A percentile compares a stretch with the other conserved stretches of the same genome.
phyloP scores from a whole-genome alignment of 1,140 invertebrate genomes.

The Rhynchophorus ferrugineus region DNA sequence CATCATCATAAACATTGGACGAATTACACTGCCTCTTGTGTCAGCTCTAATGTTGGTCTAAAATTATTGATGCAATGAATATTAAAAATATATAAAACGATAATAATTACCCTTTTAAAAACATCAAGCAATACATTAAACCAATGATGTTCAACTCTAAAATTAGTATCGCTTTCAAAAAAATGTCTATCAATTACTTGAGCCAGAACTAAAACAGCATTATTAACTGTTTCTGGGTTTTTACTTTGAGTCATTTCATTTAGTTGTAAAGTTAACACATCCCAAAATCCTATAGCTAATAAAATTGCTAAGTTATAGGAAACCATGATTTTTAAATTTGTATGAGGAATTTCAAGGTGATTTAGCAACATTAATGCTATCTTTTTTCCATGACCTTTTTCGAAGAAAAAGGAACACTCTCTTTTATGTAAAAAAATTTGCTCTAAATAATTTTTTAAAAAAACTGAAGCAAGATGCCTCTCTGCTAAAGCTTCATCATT shows the following conservation, averaged over 20 bases:
- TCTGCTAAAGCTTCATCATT: slow-evolving; percentile 5
- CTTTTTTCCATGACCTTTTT: slow-evolving; percentile 6
- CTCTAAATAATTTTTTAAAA: slow-evolving; percentile 18
- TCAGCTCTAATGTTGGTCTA: slow-evolving; percentile 2
- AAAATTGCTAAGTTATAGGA: not conserved
- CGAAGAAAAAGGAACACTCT: not conserved
- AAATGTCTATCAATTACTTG: slow-evolving; percentile 7
- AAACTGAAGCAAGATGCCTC: slow-evolving; percentile 14
- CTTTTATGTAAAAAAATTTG: slow-evolving; percentile 1
- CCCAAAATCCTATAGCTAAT: slow-evolving; percentile 13
- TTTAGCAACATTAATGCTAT: slow-evolving; percentile 2
- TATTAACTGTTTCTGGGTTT: slow-evolving; percentile 1
- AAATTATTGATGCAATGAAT: not conserved
- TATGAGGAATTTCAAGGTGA: not conserved
- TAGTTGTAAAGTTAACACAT: not conserved
- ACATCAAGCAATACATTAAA: slow-evolving; percentile 12
- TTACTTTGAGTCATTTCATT: slow-evolving; percentile 13
- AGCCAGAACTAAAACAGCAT: slow-evolving; percentile 7
- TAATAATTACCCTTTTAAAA: slow-evolving; percentile 10
- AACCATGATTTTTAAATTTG: slow-evolving; percentile 5
- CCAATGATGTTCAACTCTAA: slow-evolving; percentile 9
- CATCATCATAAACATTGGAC: slow-evolving; percentile 15
- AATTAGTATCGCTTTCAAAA: not conserved
- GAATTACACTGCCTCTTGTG: not conserved
- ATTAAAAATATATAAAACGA: not conserved